Percentiles rank a stretch among this genome's conserved stretches.
These are phyloP conservation scores for Drosophila meridionalis DNA, from an alignment of 2,888 invertebrate species.

Conservation along the genomic window DNA sequence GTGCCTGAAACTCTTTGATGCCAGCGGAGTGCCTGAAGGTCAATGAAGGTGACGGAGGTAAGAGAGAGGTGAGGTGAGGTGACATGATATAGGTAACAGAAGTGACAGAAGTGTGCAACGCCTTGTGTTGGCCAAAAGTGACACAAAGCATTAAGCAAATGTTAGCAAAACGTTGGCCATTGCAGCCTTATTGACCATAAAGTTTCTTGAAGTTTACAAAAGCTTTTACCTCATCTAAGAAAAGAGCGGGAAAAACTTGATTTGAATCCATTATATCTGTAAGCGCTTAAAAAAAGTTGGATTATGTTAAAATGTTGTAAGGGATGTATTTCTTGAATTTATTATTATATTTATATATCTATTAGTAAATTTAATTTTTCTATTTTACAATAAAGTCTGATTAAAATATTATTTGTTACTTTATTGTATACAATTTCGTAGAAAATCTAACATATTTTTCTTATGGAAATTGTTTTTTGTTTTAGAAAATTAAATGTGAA, in stretches of 20 bases:
- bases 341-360: neutral
- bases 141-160: neutral
- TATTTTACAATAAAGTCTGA: too few relatives aligned
- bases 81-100: too few relatives aligned
- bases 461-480: too few relatives aligned
- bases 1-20: constrained; percentile 6
- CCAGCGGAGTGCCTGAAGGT: constrained; percentile 17
- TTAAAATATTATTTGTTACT: too few relatives aligned
- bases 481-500: too few relatives aligned
- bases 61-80: neutral
- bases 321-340: neutral
- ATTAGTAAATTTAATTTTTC: too few relatives aligned
- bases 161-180: neutral
- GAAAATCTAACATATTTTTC: too few relatives aligned
- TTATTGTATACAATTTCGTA: too few relatives aligned
- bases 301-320: too few relatives aligned
- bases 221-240: neutral
- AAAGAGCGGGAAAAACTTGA: neutral
- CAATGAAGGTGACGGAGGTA: neutral
- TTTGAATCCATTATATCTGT: neutral
- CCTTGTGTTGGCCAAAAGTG: neutral
- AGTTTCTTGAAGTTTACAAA: neutral
- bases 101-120: neutral
- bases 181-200: neutral
- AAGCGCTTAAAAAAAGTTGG: too few relatives aligned